Evolutionary conservation across 2,797 vertebrate species (phyloP).

Genomic region (Catamblyrhynchus diadema): DNA sequence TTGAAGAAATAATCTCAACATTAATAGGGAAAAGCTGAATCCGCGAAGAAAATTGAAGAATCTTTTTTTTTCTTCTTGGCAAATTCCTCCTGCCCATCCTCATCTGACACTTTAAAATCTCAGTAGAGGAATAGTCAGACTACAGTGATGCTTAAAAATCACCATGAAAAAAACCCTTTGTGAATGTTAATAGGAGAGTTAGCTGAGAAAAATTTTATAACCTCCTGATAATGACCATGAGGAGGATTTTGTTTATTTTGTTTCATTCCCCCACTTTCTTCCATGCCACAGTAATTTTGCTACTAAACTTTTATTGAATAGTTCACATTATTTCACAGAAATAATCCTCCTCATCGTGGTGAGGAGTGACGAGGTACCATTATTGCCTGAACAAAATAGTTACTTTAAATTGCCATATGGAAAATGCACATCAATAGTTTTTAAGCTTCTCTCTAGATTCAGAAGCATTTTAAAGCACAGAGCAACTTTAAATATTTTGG

Average conservation of each 20-base stretch:
- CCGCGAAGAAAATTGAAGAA: conserved; percentile 57
- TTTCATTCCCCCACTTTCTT: neutral
- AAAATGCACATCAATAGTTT: neutral
- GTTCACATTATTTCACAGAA: neutral
- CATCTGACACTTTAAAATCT: conserved; percentile 52
- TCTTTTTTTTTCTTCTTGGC: conserved; percentile 31
- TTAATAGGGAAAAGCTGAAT: conserved; percentile 68
- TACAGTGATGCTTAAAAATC: neutral
- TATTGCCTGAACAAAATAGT: neutral
- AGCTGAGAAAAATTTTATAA: neutral
- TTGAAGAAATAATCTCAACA: conserved; percentile 68
- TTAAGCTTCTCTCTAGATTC: neutral
- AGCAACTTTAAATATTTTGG: neutral
- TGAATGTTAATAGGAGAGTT: neutral
- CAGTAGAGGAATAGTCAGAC: conserved; percentile 1
- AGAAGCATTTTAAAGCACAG: neutral
- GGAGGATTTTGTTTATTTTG: neutral
- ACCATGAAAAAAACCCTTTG: neutral
- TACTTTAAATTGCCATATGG: neutral
- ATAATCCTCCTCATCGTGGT: neutral
- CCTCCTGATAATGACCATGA: neutral
- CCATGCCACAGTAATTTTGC: neutral
- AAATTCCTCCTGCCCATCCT: conserved; percentile 55
- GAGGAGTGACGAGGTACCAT: neutral
- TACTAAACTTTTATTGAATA: neutral